phyloP scores from a whole-genome alignment of 2,797 vertebrate species.

The Peromyscus nudipes region DNA sequence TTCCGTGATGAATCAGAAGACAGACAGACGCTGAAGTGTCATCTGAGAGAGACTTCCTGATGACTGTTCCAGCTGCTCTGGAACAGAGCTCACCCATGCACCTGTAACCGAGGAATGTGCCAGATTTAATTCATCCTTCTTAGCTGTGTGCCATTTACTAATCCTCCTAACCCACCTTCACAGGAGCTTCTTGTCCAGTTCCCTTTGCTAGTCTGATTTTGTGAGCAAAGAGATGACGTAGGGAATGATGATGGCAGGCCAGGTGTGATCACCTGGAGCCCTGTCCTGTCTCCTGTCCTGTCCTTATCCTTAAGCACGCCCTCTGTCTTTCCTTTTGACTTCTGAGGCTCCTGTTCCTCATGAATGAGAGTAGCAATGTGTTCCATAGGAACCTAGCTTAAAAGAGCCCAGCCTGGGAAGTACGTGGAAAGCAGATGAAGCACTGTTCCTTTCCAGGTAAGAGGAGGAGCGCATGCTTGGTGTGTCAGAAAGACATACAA shows the following conservation, averaged over 20 bases:
- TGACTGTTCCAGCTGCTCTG: not conserved
- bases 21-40: not conserved
- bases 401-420: not conserved
- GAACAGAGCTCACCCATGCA: not conserved
- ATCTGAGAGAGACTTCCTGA: not conserved
- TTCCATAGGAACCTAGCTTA: rapidly evolving
- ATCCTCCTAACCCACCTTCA: not conserved
- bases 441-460: not conserved
- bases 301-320: rapidly evolving
- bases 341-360: not conserved
- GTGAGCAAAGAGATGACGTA: rapidly evolving
- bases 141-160: not conserved
- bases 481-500: not conserved
- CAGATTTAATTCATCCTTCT: not conserved
- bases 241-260: not conserved
- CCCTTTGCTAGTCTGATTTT: not conserved
- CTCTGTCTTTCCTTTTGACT: not conserved
- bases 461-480: not conserved
- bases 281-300: no score
- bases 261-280: rapidly evolving
- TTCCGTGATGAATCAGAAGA: not conserved
- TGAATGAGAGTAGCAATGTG: rapidly evolving
- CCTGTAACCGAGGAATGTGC: rapidly evolving
- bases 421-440: not conserved
- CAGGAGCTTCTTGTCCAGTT: not conserved